Evolutionary conservation across 1,140 invertebrate genomes (phyloP).

Genomic region (Rhyacophila brunnea): DNA sequence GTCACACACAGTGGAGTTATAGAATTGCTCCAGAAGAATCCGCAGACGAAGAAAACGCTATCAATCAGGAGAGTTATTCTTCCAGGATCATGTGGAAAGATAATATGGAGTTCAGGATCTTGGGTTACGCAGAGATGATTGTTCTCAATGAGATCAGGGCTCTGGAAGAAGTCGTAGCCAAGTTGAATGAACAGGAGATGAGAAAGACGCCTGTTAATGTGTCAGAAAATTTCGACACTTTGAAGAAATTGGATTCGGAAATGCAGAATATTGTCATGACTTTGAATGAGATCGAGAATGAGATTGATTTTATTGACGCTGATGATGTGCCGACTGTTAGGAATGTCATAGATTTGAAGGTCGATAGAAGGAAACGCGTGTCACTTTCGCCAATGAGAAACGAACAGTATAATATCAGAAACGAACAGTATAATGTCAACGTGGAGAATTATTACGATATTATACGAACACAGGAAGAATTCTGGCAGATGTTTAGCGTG

Average conservation of each 20-base stretch:
- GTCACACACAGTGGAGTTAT: constrained; percentile 34
- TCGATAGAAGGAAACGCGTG: constrained; percentile 30
- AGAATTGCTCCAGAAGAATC: constrained; percentile 11
- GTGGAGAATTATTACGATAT: constrained; percentile 26
- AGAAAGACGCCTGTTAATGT: constrained; percentile 41
- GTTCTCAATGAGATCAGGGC: constrained; percentile 48
- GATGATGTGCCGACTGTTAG: not conserved
- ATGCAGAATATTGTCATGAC: constrained; percentile 42
- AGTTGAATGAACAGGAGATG: constrained; percentile 37
- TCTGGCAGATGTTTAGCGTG: constrained; percentile 52
- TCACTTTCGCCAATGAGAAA: constrained; percentile 15
- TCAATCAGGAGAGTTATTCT: not conserved
- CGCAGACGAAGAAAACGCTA: not conserved
- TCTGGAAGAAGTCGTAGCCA: constrained; percentile 42
- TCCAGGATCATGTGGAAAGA: constrained; percentile 24
- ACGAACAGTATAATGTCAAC: constrained; percentile 1
- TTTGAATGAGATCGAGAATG: constrained; percentile 43
- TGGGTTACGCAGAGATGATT: constrained; percentile 52
- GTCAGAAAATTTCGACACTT: constrained; percentile 38
- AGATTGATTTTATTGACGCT: not conserved
- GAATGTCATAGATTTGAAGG: constrained; percentile 8
- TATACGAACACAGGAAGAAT: constrained; percentile 38
- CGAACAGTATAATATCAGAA: not conserved
- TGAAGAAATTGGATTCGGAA: constrained; percentile 37
- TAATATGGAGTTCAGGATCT: constrained; percentile 52